phyloP scores from a whole-genome alignment of 1,140 invertebrate genomes.

The Saccostrea glomerata region DNA sequence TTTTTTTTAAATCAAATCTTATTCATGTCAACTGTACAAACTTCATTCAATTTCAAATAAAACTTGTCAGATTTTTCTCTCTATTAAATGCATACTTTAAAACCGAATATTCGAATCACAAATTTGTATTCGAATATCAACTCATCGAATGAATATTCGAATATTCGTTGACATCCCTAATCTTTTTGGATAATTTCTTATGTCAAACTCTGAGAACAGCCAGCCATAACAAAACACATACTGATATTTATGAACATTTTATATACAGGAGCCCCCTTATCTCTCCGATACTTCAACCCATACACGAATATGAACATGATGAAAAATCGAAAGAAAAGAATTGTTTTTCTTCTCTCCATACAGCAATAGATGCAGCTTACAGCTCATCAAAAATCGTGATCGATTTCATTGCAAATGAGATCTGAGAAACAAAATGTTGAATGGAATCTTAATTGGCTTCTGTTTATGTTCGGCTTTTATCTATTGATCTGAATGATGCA shows the following conservation, averaged over 20 bases:
- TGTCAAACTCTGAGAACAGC: background rate
- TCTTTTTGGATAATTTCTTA: background rate
- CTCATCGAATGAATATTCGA: too few relatives aligned
- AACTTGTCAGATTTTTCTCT: too few relatives aligned
- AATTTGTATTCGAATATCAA: too few relatives aligned
- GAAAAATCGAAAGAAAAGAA: background rate
- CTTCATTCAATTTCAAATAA: too few relatives aligned
- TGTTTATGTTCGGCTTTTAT: background rate
- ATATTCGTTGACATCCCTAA: too few relatives aligned
- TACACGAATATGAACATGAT: background rate
- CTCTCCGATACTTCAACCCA: background rate
- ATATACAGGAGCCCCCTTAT: background rate
- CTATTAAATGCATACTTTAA: too few relatives aligned
- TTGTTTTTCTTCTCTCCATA: background rate
- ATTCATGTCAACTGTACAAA: too few relatives aligned
- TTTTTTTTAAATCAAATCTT: too few relatives aligned
- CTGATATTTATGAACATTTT: background rate
- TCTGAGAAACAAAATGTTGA: background rate
- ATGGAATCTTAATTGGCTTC: conserved; percentile 26
- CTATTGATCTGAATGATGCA: background rate
- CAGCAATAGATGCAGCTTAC: background rate
- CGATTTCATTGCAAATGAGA: background rate
- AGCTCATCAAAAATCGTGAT: background rate
- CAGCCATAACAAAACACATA: background rate
- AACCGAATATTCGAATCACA: too few relatives aligned